Evolutionary conservation across 2,113 vertebrate species (phyloP).

Genomic region (Chamaetylas fuelleborni): DNA sequence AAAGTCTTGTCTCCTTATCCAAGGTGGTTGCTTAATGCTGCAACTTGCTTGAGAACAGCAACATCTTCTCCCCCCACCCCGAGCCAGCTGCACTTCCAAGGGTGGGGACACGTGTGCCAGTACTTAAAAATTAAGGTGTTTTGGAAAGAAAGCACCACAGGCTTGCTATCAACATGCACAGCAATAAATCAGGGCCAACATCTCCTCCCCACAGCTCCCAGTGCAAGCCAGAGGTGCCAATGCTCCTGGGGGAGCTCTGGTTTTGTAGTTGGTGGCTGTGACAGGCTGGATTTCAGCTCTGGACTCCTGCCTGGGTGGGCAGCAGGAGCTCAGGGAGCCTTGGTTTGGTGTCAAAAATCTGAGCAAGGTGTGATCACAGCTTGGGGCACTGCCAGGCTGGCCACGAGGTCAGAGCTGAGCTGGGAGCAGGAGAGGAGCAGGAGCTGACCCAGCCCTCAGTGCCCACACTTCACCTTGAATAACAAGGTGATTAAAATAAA

Average conservation of each 20-base stretch:
- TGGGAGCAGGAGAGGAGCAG: not conserved
- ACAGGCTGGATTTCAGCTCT: not conserved
- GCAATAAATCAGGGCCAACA: conserved; percentile 13
- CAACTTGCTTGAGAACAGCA: not conserved
- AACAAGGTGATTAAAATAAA: too few relatives aligned
- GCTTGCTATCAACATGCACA: not conserved
- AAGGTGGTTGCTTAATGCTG: conserved; percentile 17
- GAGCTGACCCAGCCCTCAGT: not conserved
- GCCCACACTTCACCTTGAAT: not conserved
- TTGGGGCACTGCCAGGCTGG: not conserved
- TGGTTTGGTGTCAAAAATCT: not conserved
- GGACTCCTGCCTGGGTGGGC: not conserved
- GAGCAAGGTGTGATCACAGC: not conserved
- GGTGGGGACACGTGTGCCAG: conserved; percentile 7
- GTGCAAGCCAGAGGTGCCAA: not conserved
- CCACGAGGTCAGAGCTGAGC: not conserved
- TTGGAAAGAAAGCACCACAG: conserved; percentile 1
- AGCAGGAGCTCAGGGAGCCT: not conserved
- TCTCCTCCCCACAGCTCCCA: not conserved
- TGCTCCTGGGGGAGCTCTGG: not conserved
- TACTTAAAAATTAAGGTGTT: not conserved
- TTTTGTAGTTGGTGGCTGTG: not conserved
- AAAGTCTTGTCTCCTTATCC: conserved; percentile 32
- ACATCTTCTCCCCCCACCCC: not conserved
- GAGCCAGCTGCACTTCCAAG: conserved; percentile 13